Evolutionary conservation across 2,888 invertebrate genomes (phyloP), one percentile per base, ranked within the genome.

Genomic region (Noctua pronuba): DNA sequence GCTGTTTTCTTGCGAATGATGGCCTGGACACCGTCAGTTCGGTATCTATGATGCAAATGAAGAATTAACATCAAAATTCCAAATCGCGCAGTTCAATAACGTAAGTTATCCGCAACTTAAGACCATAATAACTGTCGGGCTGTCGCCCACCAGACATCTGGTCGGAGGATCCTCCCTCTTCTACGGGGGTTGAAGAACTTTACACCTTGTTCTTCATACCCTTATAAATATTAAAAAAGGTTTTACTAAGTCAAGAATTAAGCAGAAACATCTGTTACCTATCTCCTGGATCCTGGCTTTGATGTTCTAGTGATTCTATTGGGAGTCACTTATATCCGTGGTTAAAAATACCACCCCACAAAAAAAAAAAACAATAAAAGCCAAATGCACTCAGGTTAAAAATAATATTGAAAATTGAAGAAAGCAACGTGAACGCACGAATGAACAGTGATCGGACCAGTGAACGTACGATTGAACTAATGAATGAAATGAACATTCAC

Each of bases 401-500:
- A 74, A 74, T 64, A 79, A 49, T 69, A 62, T 55, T 65, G n/a
- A 31, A 64, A 70, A 73, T 69, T 41, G 28, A 78, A 76, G 75
- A 80, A 75, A 68, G 38, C 21, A 31, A 21, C 52, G 72, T 35
- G 7, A 77, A 68, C 72, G 72, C 73, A 76, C 41, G 68, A 80
- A 44, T 79, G 78, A 83, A 71, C 73, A 88, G 46, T 69, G 70
- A 76, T 73, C 76, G 46, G 76, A 64, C 62, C 73, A 76, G 38
- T 77, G 80, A 72, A 81, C 64, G 79, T 67, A 49, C 65, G 62
- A 78, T 55, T 77, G 75, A 84, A 84, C 79, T 86, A 84, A 88
- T 84, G 82, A 86, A 78, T 52, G 74, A 75, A 78, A 67, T 78
- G 74, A 79, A 81, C 67, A 86, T 82, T 79, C 68, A 78, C 68